Evolutionary conservation across 2,113 vertebrate species (phyloP).

Genomic region (Ranitomeya variabilis): DNA sequence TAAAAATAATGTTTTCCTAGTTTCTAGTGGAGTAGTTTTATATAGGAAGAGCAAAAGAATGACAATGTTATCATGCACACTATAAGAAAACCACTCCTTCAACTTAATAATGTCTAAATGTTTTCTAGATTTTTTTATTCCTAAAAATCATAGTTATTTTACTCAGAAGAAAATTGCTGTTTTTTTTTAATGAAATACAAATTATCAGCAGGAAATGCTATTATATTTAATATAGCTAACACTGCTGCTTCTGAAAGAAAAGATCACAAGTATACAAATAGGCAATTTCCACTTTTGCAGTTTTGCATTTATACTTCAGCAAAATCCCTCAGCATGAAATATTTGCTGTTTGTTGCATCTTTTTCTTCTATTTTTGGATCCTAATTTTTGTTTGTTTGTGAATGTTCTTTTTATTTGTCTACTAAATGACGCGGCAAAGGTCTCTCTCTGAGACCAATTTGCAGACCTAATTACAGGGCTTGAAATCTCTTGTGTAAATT

Average conservation of each 20-base stretch:
- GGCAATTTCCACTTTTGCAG: neutral
- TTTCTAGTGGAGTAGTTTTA: too few species aligned
- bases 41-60: too few species aligned
- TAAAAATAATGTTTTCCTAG: too few species aligned
- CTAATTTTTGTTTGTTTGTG: conserved; percentile 7
- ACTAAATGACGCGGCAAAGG: neutral
- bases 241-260: neutral
- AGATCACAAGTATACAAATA: conserved; percentile 5
- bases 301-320: conserved; percentile 13
- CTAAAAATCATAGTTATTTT: neutral
- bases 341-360: conserved; percentile 8
- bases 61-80: too few species aligned
- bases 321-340: neutral
- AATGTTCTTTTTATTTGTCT: conserved; percentile 11
- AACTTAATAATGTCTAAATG: neutral
- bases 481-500: neutral
- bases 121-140: neutral
- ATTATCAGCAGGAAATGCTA: neutral
- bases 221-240: neutral
- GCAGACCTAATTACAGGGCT: conserved; percentile 6
- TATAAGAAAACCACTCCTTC: neutral
- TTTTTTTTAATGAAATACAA: neutral
- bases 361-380: conserved; percentile 16
- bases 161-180: neutral
- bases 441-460: conserved; percentile 51